Evolutionary conservation across 1,140 invertebrate genomes (phyloP), one percentile per base, ranked within the genome.

Genomic region (Bactericera cockerelli): DNA sequence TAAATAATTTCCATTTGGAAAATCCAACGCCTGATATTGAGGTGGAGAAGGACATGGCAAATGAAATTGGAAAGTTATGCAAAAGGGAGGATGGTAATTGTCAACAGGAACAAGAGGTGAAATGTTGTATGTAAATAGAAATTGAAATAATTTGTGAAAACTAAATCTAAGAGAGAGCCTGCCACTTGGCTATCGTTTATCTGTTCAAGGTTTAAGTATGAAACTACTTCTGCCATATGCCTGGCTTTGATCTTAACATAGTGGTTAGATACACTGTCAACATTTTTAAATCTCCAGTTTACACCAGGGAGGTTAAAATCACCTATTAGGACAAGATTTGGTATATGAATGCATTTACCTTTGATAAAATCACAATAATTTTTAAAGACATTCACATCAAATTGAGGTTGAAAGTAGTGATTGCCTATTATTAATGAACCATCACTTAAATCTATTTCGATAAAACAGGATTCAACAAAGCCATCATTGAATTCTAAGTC

Each of bases 261-360:
- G 42, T 19, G 22, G 42, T 49, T n/a, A 16, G 4, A n/a, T 10
- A 49, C n/a, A 6, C 42, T 16, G 19, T n/a, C n/a, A 6, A 49
- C 42, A 49, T 16, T 8, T 16, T 8, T 16, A 6, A n/a, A 10
- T n/a, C 19, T 8, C 42, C 42, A 49, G 19, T 49, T 16, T 6
- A 49, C 42, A 4, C 42, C 42, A 16, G 42, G 42, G n/a, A 49
- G 42, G 19, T 49, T 49, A 22, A 49, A 49, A 49, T 49, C 42
- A 4, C 42, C 42, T 10, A 49, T 8, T 8, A 49, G 42, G 8
- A 49, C n/a, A 6, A 49, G 8, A 49, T 49, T 6, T 19, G 6
- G 8, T 16, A 49, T 49, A 22, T 4, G 8, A 4, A 49, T 6
- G 19, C 6, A 16, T 19, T 22, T 16, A 6, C 19, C n/a, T 49